These are phyloP conservation scores for Rhyacophila evoluta DNA, from an alignment of 2,888 invertebrate genomes.

Conservation along the genomic window DNA sequence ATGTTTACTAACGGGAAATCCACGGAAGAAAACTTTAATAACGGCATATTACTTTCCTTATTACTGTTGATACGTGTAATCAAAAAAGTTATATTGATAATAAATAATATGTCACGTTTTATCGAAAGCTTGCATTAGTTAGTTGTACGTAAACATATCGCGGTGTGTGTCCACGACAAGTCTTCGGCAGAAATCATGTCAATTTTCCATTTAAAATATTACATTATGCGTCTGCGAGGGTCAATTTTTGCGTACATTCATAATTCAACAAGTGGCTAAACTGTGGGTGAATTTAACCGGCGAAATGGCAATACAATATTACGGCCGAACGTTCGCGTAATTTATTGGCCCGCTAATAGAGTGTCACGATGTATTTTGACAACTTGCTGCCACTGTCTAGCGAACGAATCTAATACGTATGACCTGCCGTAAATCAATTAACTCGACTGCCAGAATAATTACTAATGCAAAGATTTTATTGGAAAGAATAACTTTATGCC, in stretches of 20 bases:
- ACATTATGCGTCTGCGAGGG: background rate
- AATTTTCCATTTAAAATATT: no score
- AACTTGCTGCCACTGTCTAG: background rate
- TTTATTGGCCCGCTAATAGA: background rate
- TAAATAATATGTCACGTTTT: no score
- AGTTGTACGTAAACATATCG: no score
- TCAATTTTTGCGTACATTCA: background rate
- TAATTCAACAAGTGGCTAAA: background rate
- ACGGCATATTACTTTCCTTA: no score
- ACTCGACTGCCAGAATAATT: background rate
- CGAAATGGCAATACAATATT: background rate
- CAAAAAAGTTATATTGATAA: no score
- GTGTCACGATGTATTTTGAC: background rate
- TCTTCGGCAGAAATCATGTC: no score
- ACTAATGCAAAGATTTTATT: background rate
- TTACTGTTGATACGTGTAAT: no score
- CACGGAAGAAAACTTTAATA: no score
- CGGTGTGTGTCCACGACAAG: no score
- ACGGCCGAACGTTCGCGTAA: background rate
- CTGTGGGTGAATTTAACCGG: background rate
- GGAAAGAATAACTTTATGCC: background rate
- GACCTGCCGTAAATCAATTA: slow-evolving; percentile 2
- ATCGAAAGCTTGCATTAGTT: no score
- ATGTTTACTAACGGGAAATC: no score
- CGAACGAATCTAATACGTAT: background rate